phyloP scores from a whole-genome alignment of 2,797 vertebrate genomes.

The Neosalanx taihuensis region DNA sequence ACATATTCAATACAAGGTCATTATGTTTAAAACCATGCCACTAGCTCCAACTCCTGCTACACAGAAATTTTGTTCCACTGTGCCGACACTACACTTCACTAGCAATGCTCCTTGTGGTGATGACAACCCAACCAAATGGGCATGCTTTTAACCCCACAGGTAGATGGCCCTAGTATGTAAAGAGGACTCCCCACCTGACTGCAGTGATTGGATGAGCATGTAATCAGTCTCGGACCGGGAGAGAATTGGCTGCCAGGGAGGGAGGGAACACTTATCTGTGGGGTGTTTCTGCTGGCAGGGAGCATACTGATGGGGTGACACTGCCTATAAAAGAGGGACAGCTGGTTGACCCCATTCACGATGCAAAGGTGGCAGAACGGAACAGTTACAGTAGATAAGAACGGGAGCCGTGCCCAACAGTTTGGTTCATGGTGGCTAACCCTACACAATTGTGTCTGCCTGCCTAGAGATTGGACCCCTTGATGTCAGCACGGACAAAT shows the following conservation, averaged over 20 bases:
- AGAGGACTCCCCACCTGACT: constrained; percentile 43
- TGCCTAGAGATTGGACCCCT: constrained; percentile 24
- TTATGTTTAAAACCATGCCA: not conserved
- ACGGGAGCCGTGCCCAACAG: constrained; percentile 26
- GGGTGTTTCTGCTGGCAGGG: constrained; percentile 27
- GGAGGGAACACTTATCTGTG: constrained; percentile 34
- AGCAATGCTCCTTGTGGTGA: constrained; percentile 33
- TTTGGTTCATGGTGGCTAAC: constrained; percentile 28
- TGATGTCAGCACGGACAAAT: not conserved
- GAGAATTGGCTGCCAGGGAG: constrained; percentile 15
- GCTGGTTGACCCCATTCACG: constrained; percentile 38
- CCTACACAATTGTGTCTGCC: constrained; percentile 1
- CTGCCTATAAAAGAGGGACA: constrained; percentile 25
- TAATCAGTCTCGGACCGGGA: constrained; percentile 36
- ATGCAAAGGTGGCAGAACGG: constrained; percentile 29
- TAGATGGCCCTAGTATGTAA: constrained; percentile 32
- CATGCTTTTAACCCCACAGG: constrained; percentile 46
- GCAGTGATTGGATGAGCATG: constrained; percentile 43
- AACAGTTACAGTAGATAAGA: constrained; percentile 38
- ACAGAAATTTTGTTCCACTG: not conserved
- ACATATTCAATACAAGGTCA: not conserved
- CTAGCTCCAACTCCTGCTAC: not conserved
- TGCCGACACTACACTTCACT: not conserved
- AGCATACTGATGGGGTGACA: constrained; percentile 18
- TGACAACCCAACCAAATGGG: constrained; percentile 38